Percentiles rank a stretch among this genome's conserved stretches.
These are phyloP conservation scores for Epicampocera succincta DNA, from an alignment of 2,888 invertebrate genomes.

Conservation along the genomic window DNA sequence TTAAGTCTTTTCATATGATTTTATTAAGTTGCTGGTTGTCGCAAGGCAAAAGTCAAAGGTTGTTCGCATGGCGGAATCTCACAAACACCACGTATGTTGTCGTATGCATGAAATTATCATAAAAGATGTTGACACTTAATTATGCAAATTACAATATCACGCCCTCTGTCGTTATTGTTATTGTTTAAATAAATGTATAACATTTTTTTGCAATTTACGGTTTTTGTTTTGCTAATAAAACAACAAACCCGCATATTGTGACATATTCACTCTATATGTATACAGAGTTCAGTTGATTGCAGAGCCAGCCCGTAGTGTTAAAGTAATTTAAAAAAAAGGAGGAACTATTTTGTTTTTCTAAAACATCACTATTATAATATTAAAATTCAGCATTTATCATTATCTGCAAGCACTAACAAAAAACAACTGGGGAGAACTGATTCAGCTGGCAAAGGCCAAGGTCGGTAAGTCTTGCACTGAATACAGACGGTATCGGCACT, in stretches of 20 bases:
- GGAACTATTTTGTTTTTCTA: too few relatives aligned
- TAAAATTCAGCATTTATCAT: too few relatives aligned
- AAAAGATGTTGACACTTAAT: conserved; percentile 71
- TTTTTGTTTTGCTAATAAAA: neutral
- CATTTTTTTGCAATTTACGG: neutral
- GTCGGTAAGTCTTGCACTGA: too few relatives aligned
- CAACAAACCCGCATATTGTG: neutral
- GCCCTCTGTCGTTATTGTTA: conserved; percentile 36
- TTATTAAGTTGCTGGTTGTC: neutral
- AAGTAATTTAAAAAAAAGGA: too few relatives aligned
- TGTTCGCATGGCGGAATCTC: neutral
- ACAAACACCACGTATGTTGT: conserved; percentile 25
- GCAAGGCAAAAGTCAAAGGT: conserved; percentile 11
- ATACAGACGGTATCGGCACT: too few relatives aligned
- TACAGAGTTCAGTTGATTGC: too few relatives aligned
- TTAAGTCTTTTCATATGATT: neutral
- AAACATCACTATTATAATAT: too few relatives aligned
- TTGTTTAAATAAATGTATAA: conserved; percentile 34
- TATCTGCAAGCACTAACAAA: too few relatives aligned
- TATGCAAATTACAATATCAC: conserved; percentile 70
- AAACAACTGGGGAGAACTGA: too few relatives aligned
- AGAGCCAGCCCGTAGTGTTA: too few relatives aligned
- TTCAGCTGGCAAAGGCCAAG: too few relatives aligned
- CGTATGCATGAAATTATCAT: conserved; percentile 65
- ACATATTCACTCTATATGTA: neutral